Percentiles rank a stretch among this genome's conserved stretches.
Conservation (phyloP, 1,140 invertebrate species). For the Coboldia fuscipes region DNA sequence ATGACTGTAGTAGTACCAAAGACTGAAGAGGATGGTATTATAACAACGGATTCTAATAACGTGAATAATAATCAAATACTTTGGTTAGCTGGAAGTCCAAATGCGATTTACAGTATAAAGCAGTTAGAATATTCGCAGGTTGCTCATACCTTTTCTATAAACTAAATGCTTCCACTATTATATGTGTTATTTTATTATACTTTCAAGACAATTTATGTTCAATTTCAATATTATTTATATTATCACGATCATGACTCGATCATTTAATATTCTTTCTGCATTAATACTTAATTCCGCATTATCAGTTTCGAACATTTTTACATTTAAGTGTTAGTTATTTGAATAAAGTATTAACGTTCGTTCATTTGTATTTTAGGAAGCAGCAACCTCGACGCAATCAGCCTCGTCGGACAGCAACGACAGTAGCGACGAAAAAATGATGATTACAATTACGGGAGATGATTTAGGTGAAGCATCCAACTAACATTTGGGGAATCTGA, state of each 20-base stretch:
- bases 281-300: no score
- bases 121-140: constrained; percentile 20
- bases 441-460: constrained; percentile 28
- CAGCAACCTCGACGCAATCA: constrained; percentile 34
- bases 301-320: no score
- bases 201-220: constrained; percentile 4
- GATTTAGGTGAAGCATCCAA: constrained; percentile 21
- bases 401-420: constrained; percentile 29
- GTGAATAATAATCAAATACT: constrained; percentile 2
- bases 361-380: constrained; percentile 23
- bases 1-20: background rate
- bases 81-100: constrained; percentile 5
- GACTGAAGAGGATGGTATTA: constrained; percentile 6
- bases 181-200: constrained; percentile 3
- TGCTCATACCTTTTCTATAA: background rate
- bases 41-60: background rate
- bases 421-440: constrained; percentile 42
- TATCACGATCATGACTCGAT: no score
- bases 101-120: constrained; percentile 16
- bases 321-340: no score
- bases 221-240: no score
- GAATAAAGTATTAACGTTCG: constrained; percentile 1
- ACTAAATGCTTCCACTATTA: constrained; percentile 3
- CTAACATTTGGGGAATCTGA: constrained; percentile 17
- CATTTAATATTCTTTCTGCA: no score